Evolutionary conservation across 2,888 invertebrate species (phyloP).

Genomic region (Melikaiella ostensackeni): DNA sequence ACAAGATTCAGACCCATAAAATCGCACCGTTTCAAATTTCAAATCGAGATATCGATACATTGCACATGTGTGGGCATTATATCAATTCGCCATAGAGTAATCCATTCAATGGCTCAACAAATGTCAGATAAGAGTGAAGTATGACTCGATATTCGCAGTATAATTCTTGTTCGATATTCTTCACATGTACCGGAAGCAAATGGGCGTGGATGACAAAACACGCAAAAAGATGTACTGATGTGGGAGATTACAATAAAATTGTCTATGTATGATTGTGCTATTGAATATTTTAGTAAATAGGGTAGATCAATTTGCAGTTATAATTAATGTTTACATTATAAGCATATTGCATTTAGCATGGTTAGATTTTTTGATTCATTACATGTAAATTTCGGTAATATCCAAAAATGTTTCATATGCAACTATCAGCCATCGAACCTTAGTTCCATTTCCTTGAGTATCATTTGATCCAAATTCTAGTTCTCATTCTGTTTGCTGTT

Average conservation of each 20-base stretch:
- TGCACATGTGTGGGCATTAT: conserved; percentile 17
- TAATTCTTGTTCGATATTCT: conserved; percentile 19
- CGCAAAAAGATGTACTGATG: background rate
- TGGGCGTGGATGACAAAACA: conserved; percentile 32
- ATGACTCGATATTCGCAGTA: background rate
- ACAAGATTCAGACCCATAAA: background rate
- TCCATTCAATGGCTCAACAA: conserved; percentile 33
- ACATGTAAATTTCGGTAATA: background rate
- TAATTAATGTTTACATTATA: background rate
- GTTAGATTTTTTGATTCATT: background rate
- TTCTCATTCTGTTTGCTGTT: conserved; percentile 4
- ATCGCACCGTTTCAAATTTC: conserved; percentile 15
- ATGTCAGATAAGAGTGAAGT: conserved; percentile 25
- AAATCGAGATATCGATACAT: conserved; percentile 20
- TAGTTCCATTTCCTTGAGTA: background rate
- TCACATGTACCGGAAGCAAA: conserved; percentile 26
- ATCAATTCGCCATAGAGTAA: conserved; percentile 24
- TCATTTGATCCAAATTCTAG: background rate
- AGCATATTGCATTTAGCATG: background rate
- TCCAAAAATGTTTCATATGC: background rate
- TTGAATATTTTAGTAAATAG: background rate
- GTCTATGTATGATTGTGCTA: background rate
- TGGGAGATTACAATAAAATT: background rate
- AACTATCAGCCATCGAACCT: background rate
- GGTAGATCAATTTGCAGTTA: background rate